These are phyloP conservation scores for Oreochromis spilurus DNA, from an alignment of 2,113 vertebrate species.

Conservation along the genomic window DNA sequence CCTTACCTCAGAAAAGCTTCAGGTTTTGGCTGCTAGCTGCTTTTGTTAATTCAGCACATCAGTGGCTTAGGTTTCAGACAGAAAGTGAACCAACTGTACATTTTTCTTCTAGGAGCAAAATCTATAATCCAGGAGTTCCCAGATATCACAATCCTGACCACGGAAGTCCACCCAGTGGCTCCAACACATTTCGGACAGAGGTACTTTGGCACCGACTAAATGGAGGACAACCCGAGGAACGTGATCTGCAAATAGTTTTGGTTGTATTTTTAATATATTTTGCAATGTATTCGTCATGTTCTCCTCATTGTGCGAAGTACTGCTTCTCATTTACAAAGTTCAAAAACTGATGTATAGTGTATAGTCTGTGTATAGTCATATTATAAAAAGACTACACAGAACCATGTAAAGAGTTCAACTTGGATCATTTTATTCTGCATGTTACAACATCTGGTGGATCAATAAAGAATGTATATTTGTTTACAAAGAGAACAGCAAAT, in stretches of 20 bases:
- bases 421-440: slow-evolving; percentile 63
- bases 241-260: not conserved
- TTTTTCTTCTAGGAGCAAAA: slow-evolving; percentile 80
- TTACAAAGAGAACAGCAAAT: slow-evolving; percentile 37
- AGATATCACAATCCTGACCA: slow-evolving; percentile 95
- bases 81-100: not conserved
- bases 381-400: not conserved
- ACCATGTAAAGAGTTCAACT: slow-evolving; percentile 9
- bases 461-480: slow-evolving; percentile 67
- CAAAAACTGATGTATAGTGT: not conserved
- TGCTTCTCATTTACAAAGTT: slow-evolving; percentile 7
- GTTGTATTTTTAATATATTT: slow-evolving; percentile 4
- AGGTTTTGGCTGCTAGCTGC: not conserved
- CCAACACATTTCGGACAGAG: slow-evolving; percentile 97
- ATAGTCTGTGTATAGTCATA: not conserved
- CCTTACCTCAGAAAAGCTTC: not conserved
- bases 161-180: slow-evolving; percentile 92
- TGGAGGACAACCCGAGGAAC: slow-evolving; percentile 33
- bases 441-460: slow-evolving; percentile 40
- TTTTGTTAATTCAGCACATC: not conserved
- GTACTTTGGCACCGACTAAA: slow-evolving; percentile 94
- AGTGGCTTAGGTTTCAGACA: not conserved
- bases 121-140: slow-evolving; percentile 97
- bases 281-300: slow-evolving; percentile 12
- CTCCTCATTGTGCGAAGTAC: slow-evolving; percentile 51